Conservation (phyloP, 2,888 invertebrate genomes). For the Pammene aurita region DNA sequence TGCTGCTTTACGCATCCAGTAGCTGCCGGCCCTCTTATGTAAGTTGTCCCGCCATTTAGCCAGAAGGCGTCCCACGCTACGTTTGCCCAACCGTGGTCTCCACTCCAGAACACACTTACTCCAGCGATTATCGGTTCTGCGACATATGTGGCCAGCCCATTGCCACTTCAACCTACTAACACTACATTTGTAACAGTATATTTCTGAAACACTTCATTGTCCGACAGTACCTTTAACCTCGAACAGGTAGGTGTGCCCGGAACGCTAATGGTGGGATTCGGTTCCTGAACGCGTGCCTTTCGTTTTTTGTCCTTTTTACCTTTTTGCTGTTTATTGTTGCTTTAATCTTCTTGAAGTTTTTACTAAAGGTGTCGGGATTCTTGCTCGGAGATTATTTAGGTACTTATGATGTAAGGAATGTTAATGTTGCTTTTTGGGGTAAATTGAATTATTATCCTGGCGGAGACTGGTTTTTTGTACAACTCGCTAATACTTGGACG, state of each 20-base stretch:
- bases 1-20: no score
- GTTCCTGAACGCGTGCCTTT: slow-evolving; percentile 73
- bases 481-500: no score
- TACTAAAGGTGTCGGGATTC: slow-evolving; percentile 34
- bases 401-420: slow-evolving; percentile 18
- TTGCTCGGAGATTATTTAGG: slow-evolving; percentile 21
- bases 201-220: slow-evolving; percentile 38
- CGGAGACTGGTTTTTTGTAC: background rate
- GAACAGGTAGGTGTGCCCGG: slow-evolving; percentile 68
- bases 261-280: slow-evolving; percentile 72
- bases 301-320: slow-evolving; percentile 44
- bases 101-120: no score
- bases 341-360: slow-evolving; percentile 37
- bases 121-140: no score
- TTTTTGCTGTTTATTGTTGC: slow-evolving; percentile 34
- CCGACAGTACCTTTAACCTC: slow-evolving; percentile 54
- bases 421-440: slow-evolving; percentile 8
- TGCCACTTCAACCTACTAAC: no score
- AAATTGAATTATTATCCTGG: slow-evolving; percentile 26
- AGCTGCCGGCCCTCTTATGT: no score
- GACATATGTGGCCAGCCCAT: no score
- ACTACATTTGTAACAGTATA: no score
- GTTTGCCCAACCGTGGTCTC: no score
- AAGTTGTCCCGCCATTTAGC: no score
- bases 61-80: no score